Base-by-base conservation (phyloP, 1,140 invertebrate genomes). In the Temnothorax curvispinosus region DNA sequence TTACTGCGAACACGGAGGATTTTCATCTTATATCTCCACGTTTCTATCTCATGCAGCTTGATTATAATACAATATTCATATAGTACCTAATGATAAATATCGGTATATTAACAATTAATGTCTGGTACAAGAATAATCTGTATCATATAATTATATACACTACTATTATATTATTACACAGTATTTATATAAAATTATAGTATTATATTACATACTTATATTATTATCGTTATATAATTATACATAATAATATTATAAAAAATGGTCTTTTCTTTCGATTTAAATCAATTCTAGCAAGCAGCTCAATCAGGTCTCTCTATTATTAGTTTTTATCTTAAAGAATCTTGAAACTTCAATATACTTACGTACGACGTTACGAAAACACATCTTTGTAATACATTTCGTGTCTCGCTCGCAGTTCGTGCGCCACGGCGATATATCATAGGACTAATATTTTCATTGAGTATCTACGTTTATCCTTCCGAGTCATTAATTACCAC, bases 391-490 rank as follows among this genome's bases (percentile, higher is more conserved):
- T 11, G 41, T 35, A 72, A 82, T 74, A 82, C 60, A 82, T 82
- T 47, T 7, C 52, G 11, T 41, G 21, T 82, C 65, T 58, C 18
- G 52, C 67, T 58, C 52, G 52, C 38, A 47, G 65, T 56, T 72
- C 52, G 80, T 58, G 80, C 67, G 3, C 38, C 41, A 82, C 18
- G 21, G 35, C 65, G 38, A 56, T 82, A 82, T 74, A 82, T 82
- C 69, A 74, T 58, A 9, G 52, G 54, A 58, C 52, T 87, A 87
- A 87, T 84, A 78, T 87, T 85, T 89, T 87, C 88, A 85, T 56
- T 56, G 56, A 75, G 69, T 77, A 84, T 85, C 67, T 77, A 60
- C 54, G 52, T 64, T 71, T 62, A 62, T 56, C 64, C 38, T 38
- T 50, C 13, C 56, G 71, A 41, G 75, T 72, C 87, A 74, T 88